phyloP scores from a whole-genome alignment of 53 echinoderm and acorn worm species.

The Glandiceps talaboti region DNA sequence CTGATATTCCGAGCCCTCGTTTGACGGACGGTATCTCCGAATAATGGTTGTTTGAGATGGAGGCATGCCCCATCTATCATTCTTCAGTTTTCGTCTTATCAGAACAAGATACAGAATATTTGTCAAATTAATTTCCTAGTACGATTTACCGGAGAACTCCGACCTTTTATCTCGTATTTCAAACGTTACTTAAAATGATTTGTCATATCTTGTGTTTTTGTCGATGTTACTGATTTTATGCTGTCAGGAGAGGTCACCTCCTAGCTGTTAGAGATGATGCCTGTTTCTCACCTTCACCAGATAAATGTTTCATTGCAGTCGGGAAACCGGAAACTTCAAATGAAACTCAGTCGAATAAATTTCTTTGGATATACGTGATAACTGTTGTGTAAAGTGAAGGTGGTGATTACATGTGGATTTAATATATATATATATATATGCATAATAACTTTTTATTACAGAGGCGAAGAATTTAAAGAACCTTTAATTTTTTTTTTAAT shows the following conservation, averaged over 20 bases:
- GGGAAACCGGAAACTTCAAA: neutral
- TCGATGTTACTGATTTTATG: neutral
- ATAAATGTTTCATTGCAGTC: neutral
- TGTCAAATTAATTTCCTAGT: neutral
- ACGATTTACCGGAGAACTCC: neutral
- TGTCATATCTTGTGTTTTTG: neutral
- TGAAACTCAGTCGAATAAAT: neutral
- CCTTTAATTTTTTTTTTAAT: too few species aligned
- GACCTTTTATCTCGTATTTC: neutral
- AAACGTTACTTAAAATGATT: neutral
- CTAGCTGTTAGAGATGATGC: neutral
- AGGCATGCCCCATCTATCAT: neutral
- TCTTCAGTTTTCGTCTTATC: neutral
- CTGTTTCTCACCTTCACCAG: neutral
- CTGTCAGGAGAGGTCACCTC: neutral
- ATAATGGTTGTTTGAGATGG: neutral
- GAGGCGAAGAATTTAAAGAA: too few species aligned
- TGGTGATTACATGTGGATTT: too few species aligned
- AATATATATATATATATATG: too few species aligned
- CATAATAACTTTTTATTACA: too few species aligned
- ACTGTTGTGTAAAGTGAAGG: too few species aligned
- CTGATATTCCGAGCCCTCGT: neutral
- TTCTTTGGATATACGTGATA: too few species aligned
- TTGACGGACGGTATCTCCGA: neutral
- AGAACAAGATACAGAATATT: neutral